phyloP scores from a whole-genome alignment of 2,113 vertebrate species.

The Xyliphius kryptos region DNA sequence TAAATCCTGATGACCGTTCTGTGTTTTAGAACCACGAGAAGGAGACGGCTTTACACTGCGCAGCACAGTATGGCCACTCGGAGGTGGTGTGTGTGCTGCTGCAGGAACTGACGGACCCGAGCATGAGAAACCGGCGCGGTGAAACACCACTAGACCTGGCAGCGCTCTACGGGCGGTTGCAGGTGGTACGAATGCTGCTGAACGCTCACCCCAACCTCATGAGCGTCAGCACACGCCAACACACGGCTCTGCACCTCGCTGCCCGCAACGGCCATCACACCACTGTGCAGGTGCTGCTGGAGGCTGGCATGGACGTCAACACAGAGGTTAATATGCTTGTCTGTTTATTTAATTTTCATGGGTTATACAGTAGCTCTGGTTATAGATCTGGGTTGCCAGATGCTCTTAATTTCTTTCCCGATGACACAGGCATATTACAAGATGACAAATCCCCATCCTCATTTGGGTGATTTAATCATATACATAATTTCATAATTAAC shows the following conservation, averaged over 20 bases:
- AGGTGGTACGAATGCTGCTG: slow-evolving; percentile 90
- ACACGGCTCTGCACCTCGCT: slow-evolving; percentile 92
- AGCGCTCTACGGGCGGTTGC: slow-evolving; percentile 84
- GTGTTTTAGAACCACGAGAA: slow-evolving; percentile 97
- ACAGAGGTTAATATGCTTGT: no score
- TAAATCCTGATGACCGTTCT: no score
- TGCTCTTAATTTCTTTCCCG: no score
- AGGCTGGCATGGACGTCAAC: slow-evolving; percentile 94
- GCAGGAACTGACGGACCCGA: slow-evolving; percentile 89
- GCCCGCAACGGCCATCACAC: slow-evolving; percentile 91
- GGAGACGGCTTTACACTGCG: slow-evolving; percentile 90
- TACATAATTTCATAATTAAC: no score
- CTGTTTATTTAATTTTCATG: no score
- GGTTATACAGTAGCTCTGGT: no score
- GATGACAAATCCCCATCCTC: no score
- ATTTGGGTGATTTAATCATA: no score
- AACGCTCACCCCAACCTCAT: slow-evolving; percentile 86
- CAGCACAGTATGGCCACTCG: slow-evolving; percentile 90
- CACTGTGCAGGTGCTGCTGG: slow-evolving; percentile 79
- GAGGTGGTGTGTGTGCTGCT: slow-evolving; percentile 88
- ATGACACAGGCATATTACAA: no score
- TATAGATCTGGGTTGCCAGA: no score
- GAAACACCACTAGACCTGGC: slow-evolving; percentile 92
- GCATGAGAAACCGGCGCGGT: slow-evolving; percentile 86
- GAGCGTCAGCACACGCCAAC: slow-evolving; percentile 77